Conservation (phyloP, 2,888 invertebrate species). For the Drosophila paracracens region DNA sequence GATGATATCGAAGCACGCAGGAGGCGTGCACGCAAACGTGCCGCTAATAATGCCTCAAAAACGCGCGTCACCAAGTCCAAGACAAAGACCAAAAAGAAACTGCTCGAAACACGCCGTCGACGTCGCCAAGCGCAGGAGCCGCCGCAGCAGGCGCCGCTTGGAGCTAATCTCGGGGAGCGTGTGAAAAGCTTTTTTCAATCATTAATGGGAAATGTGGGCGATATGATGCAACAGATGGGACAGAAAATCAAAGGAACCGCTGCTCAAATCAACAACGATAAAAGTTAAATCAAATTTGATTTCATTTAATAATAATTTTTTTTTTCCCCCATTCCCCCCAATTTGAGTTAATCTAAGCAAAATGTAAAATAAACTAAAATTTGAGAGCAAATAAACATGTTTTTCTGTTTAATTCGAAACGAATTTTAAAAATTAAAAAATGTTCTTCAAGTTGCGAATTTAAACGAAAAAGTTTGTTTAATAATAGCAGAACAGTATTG, state of each 20-base stretch:
- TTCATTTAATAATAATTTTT: background rate
- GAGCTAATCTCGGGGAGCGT: slow-evolving; percentile 47
- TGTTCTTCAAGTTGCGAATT: background rate
- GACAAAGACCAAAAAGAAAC: slow-evolving; percentile 43
- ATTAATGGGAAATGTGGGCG: slow-evolving; percentile 55
- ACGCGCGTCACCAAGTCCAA: slow-evolving; percentile 44
- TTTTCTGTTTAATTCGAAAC: background rate
- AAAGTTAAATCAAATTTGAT: background rate
- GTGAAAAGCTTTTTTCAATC: slow-evolving; percentile 56
- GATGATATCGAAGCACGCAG: slow-evolving; percentile 65
- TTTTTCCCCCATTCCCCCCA: background rate
- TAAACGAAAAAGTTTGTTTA: background rate
- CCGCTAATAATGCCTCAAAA: slow-evolving; percentile 47
- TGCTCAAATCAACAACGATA: slow-evolving; percentile 16
- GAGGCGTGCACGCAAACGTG: slow-evolving; percentile 45
- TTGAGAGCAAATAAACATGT: background rate
- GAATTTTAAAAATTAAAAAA: background rate
- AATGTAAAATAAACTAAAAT: background rate
- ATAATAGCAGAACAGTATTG: background rate
- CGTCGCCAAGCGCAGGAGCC: slow-evolving; percentile 38
- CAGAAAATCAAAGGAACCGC: slow-evolving; percentile 46
- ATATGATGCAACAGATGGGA: slow-evolving; percentile 57
- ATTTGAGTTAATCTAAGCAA: background rate
- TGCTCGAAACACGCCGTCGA: slow-evolving; percentile 44
- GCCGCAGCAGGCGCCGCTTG: slow-evolving; percentile 7